These are phyloP conservation scores for Porites lobata DNA, from an alignment of 92 coral and sea anemone genomes.

Conservation along the genomic window DNA sequence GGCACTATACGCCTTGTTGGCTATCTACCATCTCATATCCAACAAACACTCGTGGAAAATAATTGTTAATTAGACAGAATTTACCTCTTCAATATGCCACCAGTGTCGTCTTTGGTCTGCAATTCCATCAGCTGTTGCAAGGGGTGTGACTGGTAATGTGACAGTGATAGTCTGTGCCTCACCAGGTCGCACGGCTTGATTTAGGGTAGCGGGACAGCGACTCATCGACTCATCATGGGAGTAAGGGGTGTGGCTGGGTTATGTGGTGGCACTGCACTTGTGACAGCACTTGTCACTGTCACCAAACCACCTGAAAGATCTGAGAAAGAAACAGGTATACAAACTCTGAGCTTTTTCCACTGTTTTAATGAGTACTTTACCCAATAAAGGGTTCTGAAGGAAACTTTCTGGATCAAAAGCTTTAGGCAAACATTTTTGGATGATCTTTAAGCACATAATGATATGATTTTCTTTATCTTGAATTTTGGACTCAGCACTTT, in stretches of 20 bases:
- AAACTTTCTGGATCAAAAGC: no score
- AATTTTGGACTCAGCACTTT: no score
- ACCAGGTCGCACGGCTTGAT: constrained; percentile 57
- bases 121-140: constrained; percentile 58
- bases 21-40: neutral
- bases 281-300: constrained; percentile 49
- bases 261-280: constrained; percentile 76
- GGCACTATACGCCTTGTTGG: no score
- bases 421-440: no score
- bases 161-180: constrained; percentile 71
- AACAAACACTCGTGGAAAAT: no score
- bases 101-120: constrained; percentile 88
- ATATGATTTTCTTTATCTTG: no score
- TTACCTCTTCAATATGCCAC: constrained; percentile 99
- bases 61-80: neutral
- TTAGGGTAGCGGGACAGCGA: constrained; percentile 71
- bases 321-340: constrained; percentile 15
- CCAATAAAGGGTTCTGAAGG: no score
- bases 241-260: constrained; percentile 88
- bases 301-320: constrained; percentile 64
- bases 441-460: no score
- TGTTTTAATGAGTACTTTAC: no score
- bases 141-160: constrained; percentile 64
- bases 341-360: neutral
- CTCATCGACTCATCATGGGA: constrained; percentile 65